Evolutionary conservation across 2,888 invertebrate genomes (phyloP), one percentile per base, ranked within the genome.

Genomic region (Villa cingulata): DNA sequence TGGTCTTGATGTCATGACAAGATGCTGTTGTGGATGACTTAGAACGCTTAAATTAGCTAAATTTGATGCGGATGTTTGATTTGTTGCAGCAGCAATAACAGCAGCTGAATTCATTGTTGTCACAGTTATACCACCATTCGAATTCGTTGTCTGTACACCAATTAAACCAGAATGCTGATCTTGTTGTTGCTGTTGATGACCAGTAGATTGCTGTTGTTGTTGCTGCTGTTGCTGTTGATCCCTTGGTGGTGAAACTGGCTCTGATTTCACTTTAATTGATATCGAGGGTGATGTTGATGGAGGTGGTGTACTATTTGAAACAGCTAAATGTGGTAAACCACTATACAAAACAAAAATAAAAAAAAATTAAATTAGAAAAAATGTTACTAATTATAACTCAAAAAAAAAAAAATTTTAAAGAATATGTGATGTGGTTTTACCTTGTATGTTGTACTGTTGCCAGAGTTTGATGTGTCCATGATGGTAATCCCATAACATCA

Each of bases 231-330:
- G 65, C 63, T 81, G 84, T 58, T 82, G 82, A 60, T 87, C 90
- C 53, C 92, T 79, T 4, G 91, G 91, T 39, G 94, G 94, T 56
- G 92, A 92, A 64, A 92, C 90, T 23, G 94, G 94, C 69, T 95
- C 94, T 58, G 91, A 89, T 72, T 94, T 94, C 66, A 94, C 88
- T 71, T 88, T 88, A 56, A 91, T 81, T 58, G 86, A 83, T 64
- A 82, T 75, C 29, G 89, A 88, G 29, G 89, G 88, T 57, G 86
- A 85, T 56, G 80, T 79, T 50, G 84, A 79, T 48, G 86, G 83
- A 51, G 70, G 70, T 54, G 81, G 81, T 55, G 81, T 81, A 59
- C 84, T 85, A 63, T 85, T 86, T 55, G 81, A 79, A 56, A 81
- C 80, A 51, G 80, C 76, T 60, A 87, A 72, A 59, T 86, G 86